Evolutionary conservation across 2,888 invertebrate genomes (phyloP).

Genomic region (Pachymerium ferrugineum): DNA sequence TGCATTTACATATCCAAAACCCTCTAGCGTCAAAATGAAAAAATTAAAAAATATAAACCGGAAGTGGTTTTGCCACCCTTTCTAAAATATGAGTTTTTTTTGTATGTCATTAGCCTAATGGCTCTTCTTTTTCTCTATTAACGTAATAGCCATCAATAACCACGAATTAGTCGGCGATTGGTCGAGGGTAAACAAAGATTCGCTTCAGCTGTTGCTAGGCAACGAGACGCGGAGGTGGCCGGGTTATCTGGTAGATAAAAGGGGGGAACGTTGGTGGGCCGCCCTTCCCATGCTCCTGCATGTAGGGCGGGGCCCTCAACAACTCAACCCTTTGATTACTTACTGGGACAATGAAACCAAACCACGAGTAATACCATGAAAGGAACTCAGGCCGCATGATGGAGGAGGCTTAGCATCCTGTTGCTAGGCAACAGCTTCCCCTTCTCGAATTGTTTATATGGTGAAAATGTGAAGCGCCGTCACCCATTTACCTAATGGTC

Average conservation of each 20-base stretch:
- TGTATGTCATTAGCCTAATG: conserved; percentile 3
- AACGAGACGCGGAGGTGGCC: background rate
- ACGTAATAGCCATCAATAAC: conserved; percentile 19
- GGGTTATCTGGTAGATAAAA: conserved; percentile 9
- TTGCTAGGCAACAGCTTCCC: background rate
- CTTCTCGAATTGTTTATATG: conserved; percentile 6
- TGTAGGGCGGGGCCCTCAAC: conserved; percentile 7
- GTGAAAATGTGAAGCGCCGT: conserved; percentile 17
- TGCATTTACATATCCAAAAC: too few relatives aligned
- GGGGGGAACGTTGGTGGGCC: background rate
- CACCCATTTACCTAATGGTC: conserved; percentile 9
- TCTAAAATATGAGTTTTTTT: too few relatives aligned
- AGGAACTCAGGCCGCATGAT: background rate
- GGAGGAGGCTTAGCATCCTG: background rate
- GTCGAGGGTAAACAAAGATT: conserved; percentile 11
- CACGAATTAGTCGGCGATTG: conserved; percentile 13
- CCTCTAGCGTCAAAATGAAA: background rate
- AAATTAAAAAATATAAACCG: background rate
- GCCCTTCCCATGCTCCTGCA: background rate
- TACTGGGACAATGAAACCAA: conserved; percentile 5
- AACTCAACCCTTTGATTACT: conserved; percentile 15
- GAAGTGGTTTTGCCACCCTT: too few relatives aligned
- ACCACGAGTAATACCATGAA: conserved; percentile 14
- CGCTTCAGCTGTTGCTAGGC: background rate
- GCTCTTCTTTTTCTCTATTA: conserved; percentile 9